A percentile compares a stretch with the other conserved stretches of the same genome.
Evolutionary conservation across 2,888 invertebrate genomes (phyloP).

Genomic region (Idaea biselata): DNA sequence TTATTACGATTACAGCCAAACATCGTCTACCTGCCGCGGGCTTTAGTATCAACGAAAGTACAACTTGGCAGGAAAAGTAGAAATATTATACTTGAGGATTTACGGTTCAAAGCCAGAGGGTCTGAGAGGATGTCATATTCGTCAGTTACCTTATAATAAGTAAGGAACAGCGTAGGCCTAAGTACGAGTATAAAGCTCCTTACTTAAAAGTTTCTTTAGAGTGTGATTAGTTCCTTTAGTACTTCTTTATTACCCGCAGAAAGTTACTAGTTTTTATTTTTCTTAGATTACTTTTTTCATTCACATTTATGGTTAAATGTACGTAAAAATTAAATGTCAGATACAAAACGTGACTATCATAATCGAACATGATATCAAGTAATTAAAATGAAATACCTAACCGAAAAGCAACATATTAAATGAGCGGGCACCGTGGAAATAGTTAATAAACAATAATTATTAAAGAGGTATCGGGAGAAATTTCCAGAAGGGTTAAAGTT

Average conservation of each 20-base stretch:
- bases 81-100: neutral
- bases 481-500: neutral
- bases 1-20: neutral
- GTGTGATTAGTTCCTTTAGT: neutral
- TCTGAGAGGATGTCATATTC: neutral
- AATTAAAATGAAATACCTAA: too few species aligned
- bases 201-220: neutral
- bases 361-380: too few species aligned
- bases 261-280: too few species aligned
- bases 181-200: neutral
- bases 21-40: neutral
- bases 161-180: neutral
- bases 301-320: too few species aligned
- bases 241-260: too few species aligned
- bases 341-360: too few species aligned
- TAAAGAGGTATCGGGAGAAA: neutral
- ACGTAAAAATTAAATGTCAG: too few species aligned
- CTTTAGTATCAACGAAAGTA: neutral
- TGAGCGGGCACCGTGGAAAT: neutral
- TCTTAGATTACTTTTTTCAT: too few species aligned
- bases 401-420: neutral
- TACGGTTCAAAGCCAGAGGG: neutral
- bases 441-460: neutral
- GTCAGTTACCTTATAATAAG: neutral
- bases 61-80: neutral